Conservation (phyloP, 2,888 invertebrate species). For the Agrotis exclamationis region DNA sequence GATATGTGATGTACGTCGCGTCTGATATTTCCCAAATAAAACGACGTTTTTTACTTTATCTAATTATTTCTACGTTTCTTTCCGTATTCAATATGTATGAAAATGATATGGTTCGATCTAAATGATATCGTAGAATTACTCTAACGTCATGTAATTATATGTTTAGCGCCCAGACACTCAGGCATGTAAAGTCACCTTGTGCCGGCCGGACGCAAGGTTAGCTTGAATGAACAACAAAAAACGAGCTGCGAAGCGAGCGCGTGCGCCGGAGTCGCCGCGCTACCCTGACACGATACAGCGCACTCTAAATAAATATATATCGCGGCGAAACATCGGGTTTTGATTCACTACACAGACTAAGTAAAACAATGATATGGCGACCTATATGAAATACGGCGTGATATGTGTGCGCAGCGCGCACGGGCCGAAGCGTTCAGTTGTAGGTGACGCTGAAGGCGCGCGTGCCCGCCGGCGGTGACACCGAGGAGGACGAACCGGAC, state of each 20-base stretch:
- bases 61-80: slow-evolving; percentile 75
- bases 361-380: slow-evolving; percentile 70
- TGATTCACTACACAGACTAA: slow-evolving; percentile 66
- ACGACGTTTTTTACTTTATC: slow-evolving; percentile 68
- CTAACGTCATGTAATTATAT: slow-evolving; percentile 88
- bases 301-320: slow-evolving; percentile 44
- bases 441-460: slow-evolving; percentile 43
- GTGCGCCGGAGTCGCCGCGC: slow-evolving; percentile 74
- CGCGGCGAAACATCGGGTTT: slow-evolving; percentile 31
- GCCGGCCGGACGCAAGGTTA: slow-evolving; percentile 85
- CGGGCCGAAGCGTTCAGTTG: slow-evolving; percentile 41
- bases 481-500: slow-evolving; percentile 70
- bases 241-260: slow-evolving; percentile 80
- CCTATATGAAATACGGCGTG: slow-evolving; percentile 69
- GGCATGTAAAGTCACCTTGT: slow-evolving; percentile 90
- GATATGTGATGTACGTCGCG: slow-evolving; percentile 67
- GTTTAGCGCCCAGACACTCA: slow-evolving; percentile 88
- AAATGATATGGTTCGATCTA: slow-evolving; percentile 88
- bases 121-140: slow-evolving; percentile 84
- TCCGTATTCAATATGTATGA: slow-evolving; percentile 78
- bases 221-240: slow-evolving; percentile 89
- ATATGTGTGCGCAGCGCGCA: slow-evolving; percentile 74
- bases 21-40: slow-evolving; percentile 62
- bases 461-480: slow-evolving; percentile 62
- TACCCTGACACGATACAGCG: slow-evolving; percentile 47